Percentiles rank a stretch among this genome's conserved stretches.
Evolutionary conservation across 2,888 invertebrate genomes (phyloP).

Genomic region (Pollenia labialis): DNA sequence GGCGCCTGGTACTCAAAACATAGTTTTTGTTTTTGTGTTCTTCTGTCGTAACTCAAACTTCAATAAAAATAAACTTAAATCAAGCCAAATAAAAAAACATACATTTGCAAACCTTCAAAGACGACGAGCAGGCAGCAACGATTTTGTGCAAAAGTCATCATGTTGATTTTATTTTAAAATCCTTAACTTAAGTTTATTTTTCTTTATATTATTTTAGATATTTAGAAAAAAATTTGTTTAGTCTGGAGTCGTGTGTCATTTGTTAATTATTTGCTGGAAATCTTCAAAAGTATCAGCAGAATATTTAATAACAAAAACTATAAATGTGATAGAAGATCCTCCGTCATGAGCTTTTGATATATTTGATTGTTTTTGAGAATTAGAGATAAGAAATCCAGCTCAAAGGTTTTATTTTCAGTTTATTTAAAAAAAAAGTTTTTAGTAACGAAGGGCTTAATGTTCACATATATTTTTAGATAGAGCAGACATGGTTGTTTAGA

Average conservation of each 20-base stretch:
- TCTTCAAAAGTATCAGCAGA: conserved; percentile 18
- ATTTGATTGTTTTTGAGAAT: neutral
- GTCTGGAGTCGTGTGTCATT: conserved; percentile 67
- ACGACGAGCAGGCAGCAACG: neutral
- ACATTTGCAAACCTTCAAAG: neutral
- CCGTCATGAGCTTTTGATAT: too few relatives aligned
- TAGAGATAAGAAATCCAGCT: conserved; percentile 10
- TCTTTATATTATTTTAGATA: neutral
- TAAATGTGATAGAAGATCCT: neutral
- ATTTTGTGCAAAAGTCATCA: conserved; percentile 12
- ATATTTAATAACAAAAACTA: conserved; percentile 20
- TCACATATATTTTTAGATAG: neutral
- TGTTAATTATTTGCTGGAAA: conserved; percentile 52
- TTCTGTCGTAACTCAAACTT: conserved; percentile 3
- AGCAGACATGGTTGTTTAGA: too few relatives aligned
- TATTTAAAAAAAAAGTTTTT: conserved; percentile 30
- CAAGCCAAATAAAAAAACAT: neutral
- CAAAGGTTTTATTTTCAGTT: conserved; percentile 44
- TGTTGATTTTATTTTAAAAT: conserved; percentile 35
- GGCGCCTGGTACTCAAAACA: conserved; percentile 63
- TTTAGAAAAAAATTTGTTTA: conserved; percentile 42
- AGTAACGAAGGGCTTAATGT: neutral
- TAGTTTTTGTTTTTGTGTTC: conserved; percentile 27
- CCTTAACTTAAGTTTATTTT: neutral
- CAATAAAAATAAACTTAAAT: conserved; percentile 43